A percentile compares a stretch with the other conserved stretches of the same genome.
Evolutionary conservation across 2,113 vertebrate genomes (phyloP).

Genomic region (Trematocara stigmaticum): DNA sequence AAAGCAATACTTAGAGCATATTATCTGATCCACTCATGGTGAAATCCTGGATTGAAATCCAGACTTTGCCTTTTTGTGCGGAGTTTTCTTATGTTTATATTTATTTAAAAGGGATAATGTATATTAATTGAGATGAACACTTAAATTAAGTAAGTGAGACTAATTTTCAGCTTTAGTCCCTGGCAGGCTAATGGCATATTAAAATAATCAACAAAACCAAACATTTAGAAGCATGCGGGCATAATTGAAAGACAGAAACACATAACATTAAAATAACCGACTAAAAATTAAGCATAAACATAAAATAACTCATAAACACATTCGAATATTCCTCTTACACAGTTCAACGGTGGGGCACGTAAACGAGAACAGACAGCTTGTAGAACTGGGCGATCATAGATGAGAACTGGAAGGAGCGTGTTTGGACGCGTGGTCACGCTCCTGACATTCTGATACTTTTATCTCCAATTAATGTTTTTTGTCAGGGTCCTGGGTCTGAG

Average conservation of each 20-base stretch:
- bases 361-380: not conserved
- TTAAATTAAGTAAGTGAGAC: not conserved
- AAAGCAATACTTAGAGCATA: not conserved
- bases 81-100: not conserved
- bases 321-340: not conserved
- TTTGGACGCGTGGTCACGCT: not conserved
- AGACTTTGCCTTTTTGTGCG: not conserved
- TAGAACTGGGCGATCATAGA: not conserved
- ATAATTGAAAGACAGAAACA: not conserved
- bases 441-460: not conserved
- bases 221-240: not conserved
- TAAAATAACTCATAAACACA: not conserved
- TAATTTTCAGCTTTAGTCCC: not conserved
- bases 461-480: not conserved
- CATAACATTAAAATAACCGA: not conserved
- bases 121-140: not conserved
- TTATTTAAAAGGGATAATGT: not conserved
- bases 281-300: not conserved
- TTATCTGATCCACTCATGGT: not conserved
- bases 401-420: not conserved
- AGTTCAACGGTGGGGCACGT: not conserved
- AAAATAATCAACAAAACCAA: not conserved
- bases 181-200: not conserved
- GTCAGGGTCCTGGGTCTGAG: not conserved
- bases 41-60: not conserved